A percentile compares a stretch with the other conserved stretches of the same genome.
Conservation (phyloP, 2,888 invertebrate species). For the Ophion costatus region DNA sequence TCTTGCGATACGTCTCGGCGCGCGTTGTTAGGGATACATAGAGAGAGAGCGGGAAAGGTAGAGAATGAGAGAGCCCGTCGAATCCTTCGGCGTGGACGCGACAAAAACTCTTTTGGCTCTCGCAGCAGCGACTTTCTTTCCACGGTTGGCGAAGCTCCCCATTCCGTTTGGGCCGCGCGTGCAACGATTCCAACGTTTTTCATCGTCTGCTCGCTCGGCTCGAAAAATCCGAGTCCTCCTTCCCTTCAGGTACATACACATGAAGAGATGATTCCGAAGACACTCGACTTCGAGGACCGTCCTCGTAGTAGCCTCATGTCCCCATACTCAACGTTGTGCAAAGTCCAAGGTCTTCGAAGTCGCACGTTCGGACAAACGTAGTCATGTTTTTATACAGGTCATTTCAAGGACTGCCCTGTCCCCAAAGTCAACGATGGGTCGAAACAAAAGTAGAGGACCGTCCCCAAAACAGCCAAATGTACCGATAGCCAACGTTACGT, state of each 20-base stretch:
- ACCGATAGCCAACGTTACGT: background rate
- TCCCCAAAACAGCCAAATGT: too few species aligned
- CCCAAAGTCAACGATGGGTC: constrained; percentile 21
- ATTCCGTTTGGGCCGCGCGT: constrained; percentile 37
- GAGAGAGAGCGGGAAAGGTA: background rate
- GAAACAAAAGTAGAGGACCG: too few species aligned
- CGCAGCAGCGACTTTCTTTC: background rate
- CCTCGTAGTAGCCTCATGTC: background rate
- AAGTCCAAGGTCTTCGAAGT: background rate
- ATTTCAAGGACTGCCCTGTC: background rate
- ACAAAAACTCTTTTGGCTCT: constrained; percentile 50
- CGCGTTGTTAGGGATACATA: constrained; percentile 23
- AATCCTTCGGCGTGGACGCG: constrained; percentile 33
- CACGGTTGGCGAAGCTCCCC: constrained; percentile 16
- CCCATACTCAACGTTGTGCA: background rate
- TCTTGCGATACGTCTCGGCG: constrained; percentile 36
- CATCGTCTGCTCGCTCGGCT: constrained; percentile 62
- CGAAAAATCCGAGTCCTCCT: constrained; percentile 55
- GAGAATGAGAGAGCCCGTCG: constrained; percentile 12
- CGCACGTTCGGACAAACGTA: too few species aligned
- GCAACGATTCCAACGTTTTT: constrained; percentile 66
- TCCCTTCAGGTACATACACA: background rate
- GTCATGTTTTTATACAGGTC: background rate
- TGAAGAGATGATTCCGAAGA: background rate
- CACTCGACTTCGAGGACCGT: background rate